These are phyloP conservation scores for Caenorhabditis japonica DNA, from an alignment of 2,888 invertebrate species.

Conservation along the genomic window DNA sequence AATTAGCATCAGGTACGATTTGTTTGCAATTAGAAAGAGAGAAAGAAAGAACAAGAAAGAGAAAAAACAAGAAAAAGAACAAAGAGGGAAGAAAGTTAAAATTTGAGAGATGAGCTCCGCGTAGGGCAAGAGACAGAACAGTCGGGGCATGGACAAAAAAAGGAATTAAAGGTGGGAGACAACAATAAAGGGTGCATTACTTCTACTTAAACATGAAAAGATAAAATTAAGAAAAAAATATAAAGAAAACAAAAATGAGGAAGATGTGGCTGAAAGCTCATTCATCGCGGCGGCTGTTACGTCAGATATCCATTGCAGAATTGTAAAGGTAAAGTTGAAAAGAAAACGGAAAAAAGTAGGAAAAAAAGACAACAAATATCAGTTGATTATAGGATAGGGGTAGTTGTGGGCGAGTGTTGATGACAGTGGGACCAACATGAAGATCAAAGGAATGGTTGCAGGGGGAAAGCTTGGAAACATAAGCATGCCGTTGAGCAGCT, in stretches of 20 bases:
- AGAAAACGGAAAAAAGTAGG: slow-evolving; percentile 3
- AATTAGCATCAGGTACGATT: slow-evolving; percentile 44
- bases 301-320: slow-evolving; percentile 50
- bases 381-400: background rate
- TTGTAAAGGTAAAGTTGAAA: background rate
- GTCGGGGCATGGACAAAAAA: slow-evolving; percentile 44
- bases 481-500: slow-evolving; percentile 9
- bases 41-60: background rate
- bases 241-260: background rate
- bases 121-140: slow-evolving; percentile 47
- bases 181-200: background rate
- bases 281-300: slow-evolving; percentile 43
- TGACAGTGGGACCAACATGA: slow-evolving; percentile 31
- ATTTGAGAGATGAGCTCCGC: slow-evolving; percentile 12
- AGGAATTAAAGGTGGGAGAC: too few relatives aligned
- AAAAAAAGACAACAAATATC: slow-evolving; percentile 3
- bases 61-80: background rate
- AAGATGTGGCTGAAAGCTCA: slow-evolving; percentile 44
- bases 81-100: background rate
- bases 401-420: slow-evolving; percentile 1
- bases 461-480: slow-evolving; percentile 42
- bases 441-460: slow-evolving; percentile 47
- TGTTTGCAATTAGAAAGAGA: background rate
- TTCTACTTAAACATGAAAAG: slow-evolving; percentile 45
- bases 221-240: slow-evolving; percentile 16